Conservation (phyloP, 1,140 invertebrate genomes). For the Akabosia matsudoensis region DNA sequence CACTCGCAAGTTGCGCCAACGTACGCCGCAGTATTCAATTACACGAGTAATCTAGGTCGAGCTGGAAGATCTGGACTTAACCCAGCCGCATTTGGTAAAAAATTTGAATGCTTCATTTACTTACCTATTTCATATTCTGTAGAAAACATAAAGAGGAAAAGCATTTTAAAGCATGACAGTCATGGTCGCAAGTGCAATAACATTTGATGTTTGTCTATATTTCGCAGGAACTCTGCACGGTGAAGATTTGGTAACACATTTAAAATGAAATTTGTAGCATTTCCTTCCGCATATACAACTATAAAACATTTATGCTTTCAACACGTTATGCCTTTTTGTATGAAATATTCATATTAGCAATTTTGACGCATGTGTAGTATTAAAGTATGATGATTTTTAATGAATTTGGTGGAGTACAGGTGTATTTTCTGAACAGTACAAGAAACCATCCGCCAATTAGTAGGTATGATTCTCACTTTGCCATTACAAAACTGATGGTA, state of each 20-base stretch:
- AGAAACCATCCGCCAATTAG: conserved; percentile 10
- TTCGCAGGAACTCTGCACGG: neutral
- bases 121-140: neutral
- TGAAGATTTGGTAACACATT: neutral
- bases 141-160: too few relatives aligned
- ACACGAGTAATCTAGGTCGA: conserved; percentile 16
- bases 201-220: neutral
- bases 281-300: too few relatives aligned
- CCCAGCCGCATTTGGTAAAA: conserved; percentile 22
- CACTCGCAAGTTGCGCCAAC: conserved; percentile 26
- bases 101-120: neutral
- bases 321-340: too few relatives aligned
- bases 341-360: too few relatives aligned
- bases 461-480: conserved; percentile 16
- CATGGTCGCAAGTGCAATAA: neutral
- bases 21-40: conserved; percentile 25
- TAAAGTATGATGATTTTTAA: neutral
- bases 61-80: conserved; percentile 8
- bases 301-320: too few relatives aligned
- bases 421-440: conserved; percentile 28
- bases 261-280: neutral
- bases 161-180: too few relatives aligned
- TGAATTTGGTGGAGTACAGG: neutral
- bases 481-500: conserved; percentile 25
- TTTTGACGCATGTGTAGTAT: neutral